Evolutionary conservation across 2,888 invertebrate species (phyloP).

Genomic region (Cryptocheilus praepositus): DNA sequence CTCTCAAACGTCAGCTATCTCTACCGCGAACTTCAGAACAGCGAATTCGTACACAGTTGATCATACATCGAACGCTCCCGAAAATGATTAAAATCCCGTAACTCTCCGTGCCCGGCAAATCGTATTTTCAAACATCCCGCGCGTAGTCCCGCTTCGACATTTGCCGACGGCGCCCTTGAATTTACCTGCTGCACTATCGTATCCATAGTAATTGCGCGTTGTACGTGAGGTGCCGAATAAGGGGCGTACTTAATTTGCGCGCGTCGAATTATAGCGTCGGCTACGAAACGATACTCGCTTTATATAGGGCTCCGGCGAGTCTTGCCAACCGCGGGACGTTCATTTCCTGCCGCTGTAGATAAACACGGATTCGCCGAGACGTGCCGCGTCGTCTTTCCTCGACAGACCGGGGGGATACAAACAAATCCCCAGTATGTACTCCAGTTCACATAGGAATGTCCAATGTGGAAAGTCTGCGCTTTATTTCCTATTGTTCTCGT

Average conservation of each 20-base stretch:
- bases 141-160: no score
- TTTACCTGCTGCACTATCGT: constrained; percentile 7
- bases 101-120: no score
- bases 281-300: neutral
- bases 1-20: no score
- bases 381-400: neutral
- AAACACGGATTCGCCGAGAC: constrained; percentile 1
- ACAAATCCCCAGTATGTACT: neutral
- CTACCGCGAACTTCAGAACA: no score
- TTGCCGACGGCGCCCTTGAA: neutral
- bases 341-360: constrained; percentile 2
- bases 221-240: neutral
- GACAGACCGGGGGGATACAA: no score
- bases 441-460: constrained; percentile 1
- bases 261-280: neutral
- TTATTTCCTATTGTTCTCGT: constrained; percentile 2
- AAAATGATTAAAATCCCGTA: no score
- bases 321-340: neutral
- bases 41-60: no score
- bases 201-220: constrained; percentile 4
- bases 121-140: no score
- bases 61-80: no score
- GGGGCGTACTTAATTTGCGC: no score
- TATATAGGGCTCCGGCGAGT: constrained; percentile 3
- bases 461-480: constrained; percentile 8